These are phyloP conservation scores for Drosophila merina DNA, from an alignment of 2,888 invertebrate species.

Conservation along the genomic window DNA sequence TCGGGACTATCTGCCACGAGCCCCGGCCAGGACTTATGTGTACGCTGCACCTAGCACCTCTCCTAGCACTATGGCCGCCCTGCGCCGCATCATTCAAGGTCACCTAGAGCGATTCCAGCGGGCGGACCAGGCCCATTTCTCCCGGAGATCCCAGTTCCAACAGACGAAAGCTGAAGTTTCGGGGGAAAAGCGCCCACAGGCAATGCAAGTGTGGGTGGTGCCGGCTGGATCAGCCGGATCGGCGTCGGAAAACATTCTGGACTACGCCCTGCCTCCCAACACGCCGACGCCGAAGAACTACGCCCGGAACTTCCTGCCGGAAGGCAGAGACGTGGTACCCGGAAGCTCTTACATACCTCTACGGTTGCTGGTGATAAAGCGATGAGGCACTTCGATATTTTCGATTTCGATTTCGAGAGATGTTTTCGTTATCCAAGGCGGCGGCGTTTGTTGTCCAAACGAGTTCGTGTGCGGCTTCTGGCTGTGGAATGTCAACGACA, in stretches of 20 bases:
- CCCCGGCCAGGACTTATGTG: conserved; percentile 53
- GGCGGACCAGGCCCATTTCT: conserved; percentile 43
- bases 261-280: conserved; percentile 59
- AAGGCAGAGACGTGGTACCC: conserved; percentile 79
- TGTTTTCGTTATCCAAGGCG: conserved; percentile 41
- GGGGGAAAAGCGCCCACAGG: conserved; percentile 44
- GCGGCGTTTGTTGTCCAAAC: conserved; percentile 71
- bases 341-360: conserved; percentile 81
- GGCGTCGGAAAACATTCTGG: conserved; percentile 39
- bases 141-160: conserved; percentile 17
- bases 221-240: conserved; percentile 15
- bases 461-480: conserved; percentile 46
- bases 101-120: conserved; percentile 56
- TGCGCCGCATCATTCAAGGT: conserved; percentile 54
- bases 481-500: conserved; percentile 62
- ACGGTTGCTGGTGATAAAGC: conserved; percentile 54
- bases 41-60: conserved; percentile 56
- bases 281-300: conserved; percentile 77
- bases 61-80: conserved; percentile 43
- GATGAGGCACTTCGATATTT: conserved; percentile 26
- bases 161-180: conserved; percentile 53
- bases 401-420: conserved; percentile 8
- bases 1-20: conserved; percentile 44
- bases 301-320: conserved; percentile 76
- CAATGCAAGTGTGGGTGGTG: conserved; percentile 29